A percentile compares a stretch with the other conserved stretches of the same genome.
Evolutionary conservation across 1,140 invertebrate species (phyloP).

Genomic region (Drosophila sp.): DNA sequence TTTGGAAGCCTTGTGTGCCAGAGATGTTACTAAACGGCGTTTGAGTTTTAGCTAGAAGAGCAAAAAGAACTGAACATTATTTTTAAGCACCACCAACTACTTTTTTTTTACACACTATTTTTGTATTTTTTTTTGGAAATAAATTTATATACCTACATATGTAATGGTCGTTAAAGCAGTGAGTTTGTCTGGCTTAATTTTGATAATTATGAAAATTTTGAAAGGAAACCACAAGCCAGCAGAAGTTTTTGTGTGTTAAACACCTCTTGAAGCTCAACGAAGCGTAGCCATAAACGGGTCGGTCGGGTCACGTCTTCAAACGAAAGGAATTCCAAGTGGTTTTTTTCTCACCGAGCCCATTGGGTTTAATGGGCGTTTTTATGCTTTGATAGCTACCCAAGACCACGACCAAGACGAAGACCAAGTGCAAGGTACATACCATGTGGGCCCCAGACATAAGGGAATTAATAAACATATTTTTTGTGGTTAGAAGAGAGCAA

Average conservation of each 20-base stretch:
- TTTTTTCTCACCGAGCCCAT: slow-evolving; percentile 54
- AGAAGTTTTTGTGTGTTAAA: slow-evolving; percentile 49
- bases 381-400: slow-evolving; percentile 63
- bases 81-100: not conserved
- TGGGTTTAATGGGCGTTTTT: slow-evolving; percentile 71
- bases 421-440: slow-evolving; percentile 3
- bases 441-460: slow-evolving; percentile 6
- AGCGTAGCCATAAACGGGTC: slow-evolving; percentile 42
- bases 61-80: slow-evolving; percentile 19
- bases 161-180: slow-evolving; percentile 1
- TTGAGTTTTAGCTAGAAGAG: slow-evolving; percentile 66
- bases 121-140: slow-evolving; percentile 15
- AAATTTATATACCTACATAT: not conserved
- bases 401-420: not conserved
- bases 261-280: slow-evolving; percentile 53
- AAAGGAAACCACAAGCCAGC: slow-evolving; percentile 54
- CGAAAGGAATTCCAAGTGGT: slow-evolving; percentile 15
- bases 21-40: slow-evolving; percentile 73
- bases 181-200: not conserved
- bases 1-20: slow-evolving; percentile 55
- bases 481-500: not conserved
- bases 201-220: slow-evolving; percentile 14
- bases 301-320: slow-evolving; percentile 9
- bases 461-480: slow-evolving; percentile 8
- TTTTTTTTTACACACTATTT: slow-evolving; percentile 42